These are phyloP conservation scores for Macrosteles quadrilineatus DNA, from an alignment of 1,140 invertebrate genomes.

Conservation along the genomic window DNA sequence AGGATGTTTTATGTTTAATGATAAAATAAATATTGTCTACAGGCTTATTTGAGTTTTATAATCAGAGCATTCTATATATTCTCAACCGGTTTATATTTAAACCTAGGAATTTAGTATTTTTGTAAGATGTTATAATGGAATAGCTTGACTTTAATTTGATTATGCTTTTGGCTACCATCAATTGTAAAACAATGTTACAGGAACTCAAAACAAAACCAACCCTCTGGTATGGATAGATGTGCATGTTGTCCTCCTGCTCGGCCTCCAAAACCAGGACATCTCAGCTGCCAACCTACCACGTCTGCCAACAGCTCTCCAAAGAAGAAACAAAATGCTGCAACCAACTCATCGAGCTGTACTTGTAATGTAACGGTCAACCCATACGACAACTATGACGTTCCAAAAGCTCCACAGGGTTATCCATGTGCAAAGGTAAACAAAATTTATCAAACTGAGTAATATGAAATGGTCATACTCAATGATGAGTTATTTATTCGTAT, in stretches of 20 bases:
- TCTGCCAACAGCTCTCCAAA: slow-evolving; percentile 1
- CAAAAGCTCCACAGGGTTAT: slow-evolving; percentile 42
- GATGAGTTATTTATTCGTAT: too few species aligned
- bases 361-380: slow-evolving; percentile 35
- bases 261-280: slow-evolving; percentile 59
- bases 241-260: slow-evolving; percentile 53
- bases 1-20: too few species aligned
- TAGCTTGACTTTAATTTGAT: too few species aligned
- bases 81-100: too few species aligned
- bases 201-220: neutral
- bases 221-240: neutral
- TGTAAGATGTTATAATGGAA: too few species aligned
- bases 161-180: too few species aligned
- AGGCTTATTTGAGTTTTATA: too few species aligned
- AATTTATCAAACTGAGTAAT: too few species aligned
- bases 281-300: slow-evolving; percentile 2
- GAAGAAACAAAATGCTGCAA: slow-evolving; percentile 54
- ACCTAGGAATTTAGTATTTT: too few species aligned
- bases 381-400: slow-evolving; percentile 79
- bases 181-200: neutral
- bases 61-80: too few species aligned
- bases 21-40: too few species aligned
- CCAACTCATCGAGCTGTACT: slow-evolving; percentile 51
- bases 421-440: slow-evolving; percentile 39
- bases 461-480: too few species aligned